Base-by-base conservation (phyloP, 2,888 invertebrate genomes). In the Palloptera scutellata region DNA sequence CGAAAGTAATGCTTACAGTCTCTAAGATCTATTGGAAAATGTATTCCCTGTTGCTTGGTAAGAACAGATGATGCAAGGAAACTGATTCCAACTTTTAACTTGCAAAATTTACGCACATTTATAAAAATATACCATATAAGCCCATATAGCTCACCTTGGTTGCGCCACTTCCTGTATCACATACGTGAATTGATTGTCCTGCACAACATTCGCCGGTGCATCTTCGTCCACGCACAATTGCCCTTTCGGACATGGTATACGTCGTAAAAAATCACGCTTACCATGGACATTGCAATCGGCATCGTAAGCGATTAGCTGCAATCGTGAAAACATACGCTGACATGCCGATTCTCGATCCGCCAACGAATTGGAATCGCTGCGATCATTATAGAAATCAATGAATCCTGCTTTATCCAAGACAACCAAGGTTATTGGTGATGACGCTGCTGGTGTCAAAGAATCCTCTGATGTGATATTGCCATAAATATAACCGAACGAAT, bases 401-500 rank as follows among this genome's bases (percentile, higher is more conserved):
- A 97, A 97, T 84, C 92, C 93, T 69, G 90, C 88, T 80, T 95
- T 91, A 83, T 97, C 96, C 74, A 97, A 87, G 12, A 97, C 94
- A n/a, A 95, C 95, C 74, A 97, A 89, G 15, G 95, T 95, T 48
- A 93, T 88, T 12, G 72, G 73, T 43, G 69, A 89, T 17, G 95
- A 95, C 45, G 93, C 88, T 12, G 72, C 71, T 43, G 69, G 67
- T 15, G 66, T 66, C 77, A 92, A 90, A 66, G 88, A 87, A 58
- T 88, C 86, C 72, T 86, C 88, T 0, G 94, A 89, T 40, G 97
- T 95, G 58, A 98, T 90, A 84, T 98, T 98, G 13, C 98, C 98
- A 83, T 95, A 98, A 77, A 98, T 95, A 85, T 95, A 98, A 59
- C 98, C 98, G 85, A 93, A 92, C 73, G 96, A 95, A 79, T 94